Percentiles rank a stretch among this genome's conserved stretches.
Evolutionary conservation across 2,888 invertebrate species (phyloP).

Genomic region (Chymomyza fuscimana): DNA sequence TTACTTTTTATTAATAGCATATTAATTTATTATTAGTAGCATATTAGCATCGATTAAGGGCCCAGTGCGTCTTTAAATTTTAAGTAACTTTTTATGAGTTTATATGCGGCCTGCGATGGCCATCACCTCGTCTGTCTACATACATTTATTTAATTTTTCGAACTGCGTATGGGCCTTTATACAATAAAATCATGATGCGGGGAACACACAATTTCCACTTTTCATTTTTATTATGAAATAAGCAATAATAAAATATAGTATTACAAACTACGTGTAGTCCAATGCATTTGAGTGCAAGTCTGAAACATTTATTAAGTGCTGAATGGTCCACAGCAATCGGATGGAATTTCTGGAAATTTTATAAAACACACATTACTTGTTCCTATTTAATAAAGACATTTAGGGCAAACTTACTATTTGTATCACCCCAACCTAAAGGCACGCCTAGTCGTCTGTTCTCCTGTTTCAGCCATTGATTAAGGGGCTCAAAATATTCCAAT

Average conservation of each 20-base stretch:
- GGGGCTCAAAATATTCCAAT: constrained; percentile 89
- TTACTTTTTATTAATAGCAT: no score
- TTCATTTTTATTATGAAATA: not conserved
- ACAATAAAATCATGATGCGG: no score
- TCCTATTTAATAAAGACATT: not conserved
- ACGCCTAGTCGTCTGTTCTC: constrained; percentile 86
- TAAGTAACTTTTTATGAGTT: no score
- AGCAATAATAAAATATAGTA: not conserved
- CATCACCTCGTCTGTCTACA: no score
- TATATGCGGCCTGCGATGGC: no score
- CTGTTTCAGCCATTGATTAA: constrained; percentile 86
- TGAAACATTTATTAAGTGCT: constrained; percentile 38
- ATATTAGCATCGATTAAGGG: no score
- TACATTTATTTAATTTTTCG: no score
- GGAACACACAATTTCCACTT: not conserved
- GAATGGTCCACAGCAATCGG: constrained; percentile 56
- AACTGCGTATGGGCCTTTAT: no score
- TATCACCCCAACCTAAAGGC: constrained; percentile 83
- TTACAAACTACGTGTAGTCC: not conserved
- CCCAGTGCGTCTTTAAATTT: no score
- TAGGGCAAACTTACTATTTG: constrained; percentile 70
- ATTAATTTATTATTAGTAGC: no score
- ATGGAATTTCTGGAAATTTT: constrained; percentile 62
- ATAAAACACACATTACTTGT: not conserved
- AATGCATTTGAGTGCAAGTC: not conserved